Base-by-base conservation (phyloP, 2,888 invertebrate species). In the Rambutsinella grinnellia region DNA sequence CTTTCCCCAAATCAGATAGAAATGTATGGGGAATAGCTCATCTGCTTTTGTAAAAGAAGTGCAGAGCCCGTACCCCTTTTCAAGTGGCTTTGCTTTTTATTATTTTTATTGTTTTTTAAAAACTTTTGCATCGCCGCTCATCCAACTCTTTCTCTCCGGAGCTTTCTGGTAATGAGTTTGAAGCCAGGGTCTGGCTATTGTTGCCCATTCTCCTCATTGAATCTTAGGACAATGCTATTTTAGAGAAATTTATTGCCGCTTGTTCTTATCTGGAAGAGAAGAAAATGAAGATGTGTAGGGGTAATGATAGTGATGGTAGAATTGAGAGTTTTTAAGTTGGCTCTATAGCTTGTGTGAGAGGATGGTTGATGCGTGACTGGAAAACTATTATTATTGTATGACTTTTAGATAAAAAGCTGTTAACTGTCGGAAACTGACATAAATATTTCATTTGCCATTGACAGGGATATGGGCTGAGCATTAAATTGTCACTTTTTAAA, bases 381-480 rank as follows among this genome's bases (percentile, higher is more conserved):
- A 76, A 76, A 76, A 76, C 65, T 70, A 76, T 76, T 75, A 75
- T 68, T 53, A 69, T 76, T 76, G 65, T 71, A 76, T 76, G 76
- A 76, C 49, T 76, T 76, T 76, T 56, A 71, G 76, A 76, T 76
- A 76, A 76, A 76, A 76, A 76, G 76, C 76, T 76, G 76, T 71
- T 71, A 76, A 76, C 76, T 76, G 76, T 76, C 76, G 76, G 76
- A 76, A 76, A 76, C 76, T 76, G 76, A 76, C 76, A 76, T 76
- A 76, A 76, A 76, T 76, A 76, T 76, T 76, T 76, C 76, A 76
- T 76, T 76, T 76, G 76, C 76, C 70, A 76, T 76, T 76, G 76
- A 76, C 76, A 76, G 76, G 76, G 76, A 76, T 76, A 76, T 76
- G 76, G 76, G 67, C 76, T 76, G 70, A 71, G 71, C 76, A 76